These are phyloP conservation scores for Cyrtonyx montezumae DNA, from an alignment of 2,113 vertebrate species.

Conservation along the genomic window DNA sequence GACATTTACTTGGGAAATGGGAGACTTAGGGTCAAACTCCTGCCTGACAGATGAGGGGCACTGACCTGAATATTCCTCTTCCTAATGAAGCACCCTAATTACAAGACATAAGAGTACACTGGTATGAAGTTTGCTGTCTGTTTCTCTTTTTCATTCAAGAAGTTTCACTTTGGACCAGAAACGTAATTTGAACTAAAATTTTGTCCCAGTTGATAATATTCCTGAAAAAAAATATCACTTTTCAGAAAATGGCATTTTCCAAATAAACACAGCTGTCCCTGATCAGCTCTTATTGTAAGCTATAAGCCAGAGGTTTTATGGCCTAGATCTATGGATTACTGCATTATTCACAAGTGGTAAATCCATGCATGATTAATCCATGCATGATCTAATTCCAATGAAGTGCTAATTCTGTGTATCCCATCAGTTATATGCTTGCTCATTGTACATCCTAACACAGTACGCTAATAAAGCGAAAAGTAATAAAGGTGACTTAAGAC, in stretches of 20 bases:
- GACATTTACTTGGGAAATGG: conserved; percentile 71
- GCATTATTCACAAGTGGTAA: conserved; percentile 50
- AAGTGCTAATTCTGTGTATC: conserved; percentile 33
- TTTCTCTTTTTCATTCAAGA: conserved; percentile 17
- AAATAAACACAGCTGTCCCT: conserved; percentile 40
- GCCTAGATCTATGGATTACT: conserved; percentile 50
- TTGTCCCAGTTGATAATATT: conserved; percentile 56
- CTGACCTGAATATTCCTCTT: conserved; percentile 69
- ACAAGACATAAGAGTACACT: conserved; percentile 6
- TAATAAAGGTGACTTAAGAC: conserved; percentile 11
- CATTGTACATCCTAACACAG: background rate
- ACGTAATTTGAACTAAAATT: background rate
- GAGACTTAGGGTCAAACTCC: conserved; percentile 63
- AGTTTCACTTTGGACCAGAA: conserved; percentile 37
- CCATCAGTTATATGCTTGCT: conserved; percentile 25
- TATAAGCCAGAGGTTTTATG: conserved; percentile 42
- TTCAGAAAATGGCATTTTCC: conserved; percentile 43
- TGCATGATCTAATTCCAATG: conserved; percentile 55
- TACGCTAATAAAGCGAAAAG: background rate
- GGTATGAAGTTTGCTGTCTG: background rate
- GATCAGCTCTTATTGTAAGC: background rate
- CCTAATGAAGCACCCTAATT: conserved; percentile 62
- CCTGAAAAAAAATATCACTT: conserved; percentile 1
- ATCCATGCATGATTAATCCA: conserved; percentile 38
- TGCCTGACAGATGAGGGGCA: conserved; percentile 67